Base-by-base conservation (phyloP, 2,797 vertebrate genomes). In the Heterohyrax brucei region DNA sequence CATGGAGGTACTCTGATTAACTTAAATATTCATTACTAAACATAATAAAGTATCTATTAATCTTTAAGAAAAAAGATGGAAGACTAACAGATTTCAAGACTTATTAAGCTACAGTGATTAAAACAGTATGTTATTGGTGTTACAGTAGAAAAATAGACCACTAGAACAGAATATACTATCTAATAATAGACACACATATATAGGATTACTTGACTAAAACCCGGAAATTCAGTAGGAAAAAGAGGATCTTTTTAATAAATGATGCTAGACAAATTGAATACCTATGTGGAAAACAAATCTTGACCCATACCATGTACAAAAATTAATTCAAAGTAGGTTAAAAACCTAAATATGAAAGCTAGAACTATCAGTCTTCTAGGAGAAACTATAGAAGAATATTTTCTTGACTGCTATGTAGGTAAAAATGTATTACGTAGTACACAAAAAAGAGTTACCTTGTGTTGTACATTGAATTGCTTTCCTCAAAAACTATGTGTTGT, bases 391-490 rank as follows among this genome's bases (percentile, higher is more conserved):
- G 56, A 75, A 85, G 28, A 82, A 75, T 89, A 91, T 64, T 39
- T 50, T 81, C 4, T 22, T 89, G 59, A 77, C n/a, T 89, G 86
- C 85, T 39, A 53, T 18, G 39, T 59, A 76, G 33, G 24, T 26
- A 93, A 96, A 95, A 16, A 80, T 61, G 19, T 56, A 19, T 89
- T 81, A 93, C 81, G 90, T 33, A 88, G 19, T 4, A 75, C 13
- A 89, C 33, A 77, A 66, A 64, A 68, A 92, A 3, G 62, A 46
- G 9, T n/a, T 84, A 64, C 21, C 21, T 46, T 79, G 61, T 56
- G 53, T 56, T 56, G 13, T 56, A 16, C 13, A 13, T 56, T 56
- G 53, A 56, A 56, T 16, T 56, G 53, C 18, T 12, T 16, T 16
- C 53, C 53, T 16, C 53, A 56, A 56, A 56, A 56, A 12, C 13